Evolutionary conservation across 2,888 invertebrate genomes (phyloP).

Genomic region (Criorhina ranunculi): DNA sequence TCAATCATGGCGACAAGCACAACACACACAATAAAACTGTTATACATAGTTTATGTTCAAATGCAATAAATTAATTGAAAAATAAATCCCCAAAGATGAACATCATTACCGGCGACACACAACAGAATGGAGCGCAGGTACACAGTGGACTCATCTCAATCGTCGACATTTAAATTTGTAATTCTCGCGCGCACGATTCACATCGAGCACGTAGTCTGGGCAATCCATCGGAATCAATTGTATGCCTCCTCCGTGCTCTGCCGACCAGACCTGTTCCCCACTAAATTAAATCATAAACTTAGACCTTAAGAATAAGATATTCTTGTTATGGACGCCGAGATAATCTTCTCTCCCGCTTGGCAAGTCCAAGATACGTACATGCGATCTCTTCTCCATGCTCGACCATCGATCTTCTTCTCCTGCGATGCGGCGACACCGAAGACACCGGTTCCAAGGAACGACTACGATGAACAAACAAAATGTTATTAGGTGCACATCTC

Average conservation of each 20-base stretch:
- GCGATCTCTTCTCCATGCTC: constrained; percentile 18
- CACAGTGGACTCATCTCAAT: constrained; percentile 53
- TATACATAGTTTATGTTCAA: constrained; percentile 38
- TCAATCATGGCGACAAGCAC: constrained; percentile 46
- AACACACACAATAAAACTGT: constrained; percentile 48
- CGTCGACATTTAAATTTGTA: constrained; percentile 74
- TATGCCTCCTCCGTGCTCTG: constrained; percentile 7
- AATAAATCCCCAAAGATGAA: constrained; percentile 54
- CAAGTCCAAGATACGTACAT: constrained; percentile 24
- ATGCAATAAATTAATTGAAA: constrained; percentile 65
- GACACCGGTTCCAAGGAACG: background rate
- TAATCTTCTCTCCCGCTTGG: constrained; percentile 60
- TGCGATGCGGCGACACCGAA: constrained; percentile 45
- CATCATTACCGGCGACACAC: constrained; percentile 49
- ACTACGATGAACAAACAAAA: constrained; percentile 52
- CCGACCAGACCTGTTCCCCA: constrained; percentile 57
- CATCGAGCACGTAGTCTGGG: constrained; percentile 60
- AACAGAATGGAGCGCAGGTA: background rate
- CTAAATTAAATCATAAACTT: constrained; percentile 77
- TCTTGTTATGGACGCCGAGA: constrained; percentile 50
- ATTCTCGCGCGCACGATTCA: constrained; percentile 73
- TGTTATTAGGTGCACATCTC: constrained; percentile 76
- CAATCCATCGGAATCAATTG: constrained; percentile 66
- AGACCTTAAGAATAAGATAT: constrained; percentile 75
- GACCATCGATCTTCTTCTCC: constrained; percentile 61